Conservation (phyloP, 2,113 vertebrate genomes). For the Atlantisia rogersi region DNA sequence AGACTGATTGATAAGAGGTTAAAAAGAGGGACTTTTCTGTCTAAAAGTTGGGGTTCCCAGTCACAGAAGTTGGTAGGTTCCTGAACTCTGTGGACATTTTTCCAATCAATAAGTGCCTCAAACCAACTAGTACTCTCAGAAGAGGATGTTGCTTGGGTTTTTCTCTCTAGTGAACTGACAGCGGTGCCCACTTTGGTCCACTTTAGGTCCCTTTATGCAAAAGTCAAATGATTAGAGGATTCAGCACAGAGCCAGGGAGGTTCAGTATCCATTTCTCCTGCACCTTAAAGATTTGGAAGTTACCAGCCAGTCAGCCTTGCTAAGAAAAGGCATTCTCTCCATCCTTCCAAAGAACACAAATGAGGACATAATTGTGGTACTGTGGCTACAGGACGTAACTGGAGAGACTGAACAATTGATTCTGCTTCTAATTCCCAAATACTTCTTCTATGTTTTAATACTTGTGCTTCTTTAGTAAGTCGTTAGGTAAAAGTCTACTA, state of each 20-base stretch:
- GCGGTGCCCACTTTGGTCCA: no score
- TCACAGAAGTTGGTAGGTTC: neutral
- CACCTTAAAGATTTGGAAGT: neutral
- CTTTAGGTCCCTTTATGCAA: neutral
- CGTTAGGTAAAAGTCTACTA: neutral
- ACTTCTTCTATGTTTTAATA: neutral
- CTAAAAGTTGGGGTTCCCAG: neutral
- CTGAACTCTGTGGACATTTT: neutral
- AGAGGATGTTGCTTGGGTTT: neutral
- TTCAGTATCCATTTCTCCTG: neutral
- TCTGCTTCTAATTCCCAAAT: neutral
- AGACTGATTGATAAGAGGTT: neutral
- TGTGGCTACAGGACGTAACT: neutral
- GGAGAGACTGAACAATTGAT: rapidly evolving
- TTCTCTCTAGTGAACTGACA: neutral
- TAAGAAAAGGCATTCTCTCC: neutral
- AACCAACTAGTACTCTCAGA: neutral
- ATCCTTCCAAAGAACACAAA: neutral
- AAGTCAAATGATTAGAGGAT: neutral
- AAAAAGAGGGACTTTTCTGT: neutral
- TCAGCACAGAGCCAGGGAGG: neutral
- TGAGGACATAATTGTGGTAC: neutral
- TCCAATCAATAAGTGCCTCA: neutral
- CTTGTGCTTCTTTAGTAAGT: neutral
- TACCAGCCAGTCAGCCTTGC: neutral